Conservation (phyloP, 2,888 invertebrate species). For the Drosophila mulleri region DNA sequence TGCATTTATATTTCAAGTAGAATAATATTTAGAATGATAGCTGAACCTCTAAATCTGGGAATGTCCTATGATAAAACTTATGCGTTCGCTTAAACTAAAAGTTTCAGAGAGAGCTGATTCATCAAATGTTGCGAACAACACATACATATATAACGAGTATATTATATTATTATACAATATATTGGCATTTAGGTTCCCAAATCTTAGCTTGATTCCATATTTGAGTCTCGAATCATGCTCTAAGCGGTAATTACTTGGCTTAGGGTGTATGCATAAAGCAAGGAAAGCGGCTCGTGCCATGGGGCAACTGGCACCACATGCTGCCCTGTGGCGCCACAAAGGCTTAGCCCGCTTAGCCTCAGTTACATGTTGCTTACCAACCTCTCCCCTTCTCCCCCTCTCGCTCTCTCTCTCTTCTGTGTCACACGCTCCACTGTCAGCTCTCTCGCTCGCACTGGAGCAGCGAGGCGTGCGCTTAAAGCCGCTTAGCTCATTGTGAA, state of each 20-base stretch:
- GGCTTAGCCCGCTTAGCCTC: constrained; percentile 51
- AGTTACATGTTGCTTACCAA: constrained; percentile 9
- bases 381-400: background rate
- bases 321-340: constrained; percentile 31
- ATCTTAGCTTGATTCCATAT: background rate
- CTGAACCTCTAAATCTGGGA: background rate
- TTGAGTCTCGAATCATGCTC: constrained; percentile 10
- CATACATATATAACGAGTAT: no score
- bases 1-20: no score
- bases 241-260: constrained; percentile 41
- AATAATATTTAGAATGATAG: no score
- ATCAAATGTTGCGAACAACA: no score
- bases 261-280: constrained; percentile 9
- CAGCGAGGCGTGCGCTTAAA: constrained; percentile 53
- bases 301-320: constrained; percentile 31
- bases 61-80: background rate
- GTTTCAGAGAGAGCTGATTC: background rate
- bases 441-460: constrained; percentile 14
- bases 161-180: no score
- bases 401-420: background rate
- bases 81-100: no score
- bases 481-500: constrained; percentile 72
- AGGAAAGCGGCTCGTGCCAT: constrained; percentile 1
- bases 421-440: background rate
- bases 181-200: background rate